Conservation (phyloP, 2,797 vertebrate genomes). For the Spheniscus humboldti region DNA sequence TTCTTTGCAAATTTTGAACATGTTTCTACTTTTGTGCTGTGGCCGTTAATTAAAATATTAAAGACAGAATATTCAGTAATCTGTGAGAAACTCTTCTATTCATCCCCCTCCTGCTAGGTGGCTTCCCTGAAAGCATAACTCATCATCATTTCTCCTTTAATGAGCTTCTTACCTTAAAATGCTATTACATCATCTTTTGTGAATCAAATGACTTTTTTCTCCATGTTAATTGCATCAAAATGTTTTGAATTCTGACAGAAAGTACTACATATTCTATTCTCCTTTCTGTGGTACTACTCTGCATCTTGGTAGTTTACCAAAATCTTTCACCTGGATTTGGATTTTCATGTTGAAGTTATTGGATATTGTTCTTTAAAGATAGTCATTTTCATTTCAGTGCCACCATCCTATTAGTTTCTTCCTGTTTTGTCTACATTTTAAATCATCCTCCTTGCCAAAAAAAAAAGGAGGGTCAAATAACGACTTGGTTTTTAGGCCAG, state of each 20-base stretch:
- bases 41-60: slow-evolving; percentile 8
- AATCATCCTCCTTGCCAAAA: background rate
- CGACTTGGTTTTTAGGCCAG: background rate
- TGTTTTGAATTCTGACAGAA: background rate
- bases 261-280: background rate
- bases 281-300: background rate
- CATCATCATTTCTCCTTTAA: background rate
- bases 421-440: background rate
- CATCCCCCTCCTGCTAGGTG: background rate
- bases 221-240: background rate
- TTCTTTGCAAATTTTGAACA: slow-evolving; percentile 32
- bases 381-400: background rate
- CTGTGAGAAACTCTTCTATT: slow-evolving; percentile 31
- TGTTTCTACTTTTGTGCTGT: background rate
- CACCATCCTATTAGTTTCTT: background rate
- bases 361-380: background rate
- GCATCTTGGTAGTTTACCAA: background rate
- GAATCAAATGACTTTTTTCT: background rate
- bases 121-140: background rate
- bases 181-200: background rate
- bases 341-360: background rate
- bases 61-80: slow-evolving; percentile 11
- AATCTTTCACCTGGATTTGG: background rate
- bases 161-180: background rate
- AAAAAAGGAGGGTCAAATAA: background rate